Percentiles rank a stretch among this genome's conserved stretches.
Conservation (phyloP, 2,113 vertebrate genomes). For the Sinocyclocheilus anophthalmus region DNA sequence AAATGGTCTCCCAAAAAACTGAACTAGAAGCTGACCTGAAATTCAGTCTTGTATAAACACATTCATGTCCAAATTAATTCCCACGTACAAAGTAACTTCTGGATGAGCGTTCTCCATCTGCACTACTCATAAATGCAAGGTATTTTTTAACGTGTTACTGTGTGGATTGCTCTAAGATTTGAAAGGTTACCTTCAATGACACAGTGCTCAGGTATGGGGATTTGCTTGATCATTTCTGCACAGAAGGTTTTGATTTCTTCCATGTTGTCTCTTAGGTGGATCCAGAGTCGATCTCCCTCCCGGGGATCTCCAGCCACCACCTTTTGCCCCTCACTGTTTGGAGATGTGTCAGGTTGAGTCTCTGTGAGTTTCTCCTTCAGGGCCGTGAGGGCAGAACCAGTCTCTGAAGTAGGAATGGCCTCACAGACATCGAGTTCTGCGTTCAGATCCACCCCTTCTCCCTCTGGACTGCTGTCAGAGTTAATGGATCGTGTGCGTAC, state of each 20-base stretch:
- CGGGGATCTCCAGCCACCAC: conserved; percentile 39
- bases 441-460: conserved; percentile 66
- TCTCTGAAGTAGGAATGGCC: conserved; percentile 65
- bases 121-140: not conserved
- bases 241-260: conserved; percentile 82
- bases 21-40: conserved; percentile 10
- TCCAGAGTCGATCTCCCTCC: conserved; percentile 81
- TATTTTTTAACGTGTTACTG: not conserved
- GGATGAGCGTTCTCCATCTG: not conserved
- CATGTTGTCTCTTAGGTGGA: conserved; percentile 87
- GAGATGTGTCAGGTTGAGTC: conserved; percentile 50
- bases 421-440: conserved; percentile 73
- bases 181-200: conserved; percentile 84
- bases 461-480: conserved; percentile 72
- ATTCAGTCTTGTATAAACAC: not conserved
- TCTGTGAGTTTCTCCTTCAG: conserved; percentile 56
- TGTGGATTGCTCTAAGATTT: not conserved
- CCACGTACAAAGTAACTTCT: not conserved
- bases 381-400: conserved; percentile 28
- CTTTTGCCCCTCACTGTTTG: conserved; percentile 53
- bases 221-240: conserved; percentile 78
- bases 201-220: conserved; percentile 89
- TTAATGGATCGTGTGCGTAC: conserved; percentile 72
- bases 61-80: not conserved
- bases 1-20: not conserved